Evolutionary conservation across 2,797 vertebrate genomes (phyloP).

Genomic region (Lycodopsis pacificus): DNA sequence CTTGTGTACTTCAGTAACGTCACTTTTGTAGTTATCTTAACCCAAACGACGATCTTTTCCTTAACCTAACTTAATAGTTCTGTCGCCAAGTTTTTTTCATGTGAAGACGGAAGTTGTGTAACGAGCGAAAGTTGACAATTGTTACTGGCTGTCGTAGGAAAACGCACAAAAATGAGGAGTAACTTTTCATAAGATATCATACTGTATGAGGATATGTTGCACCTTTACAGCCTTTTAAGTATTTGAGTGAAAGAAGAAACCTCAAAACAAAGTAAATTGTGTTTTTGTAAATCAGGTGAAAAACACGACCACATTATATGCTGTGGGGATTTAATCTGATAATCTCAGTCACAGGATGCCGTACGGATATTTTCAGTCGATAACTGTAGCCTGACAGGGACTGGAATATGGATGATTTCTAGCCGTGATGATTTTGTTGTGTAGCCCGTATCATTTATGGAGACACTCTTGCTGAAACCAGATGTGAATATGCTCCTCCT

Average conservation of each 20-base stretch:
- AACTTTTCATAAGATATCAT: not conserved
- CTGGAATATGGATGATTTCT: not conserved
- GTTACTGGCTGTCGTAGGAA: not conserved
- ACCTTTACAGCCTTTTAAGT: not conserved
- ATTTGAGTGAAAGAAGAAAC: not conserved
- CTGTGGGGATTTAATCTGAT: not conserved
- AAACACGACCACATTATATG: not conserved
- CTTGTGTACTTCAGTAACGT: no score
- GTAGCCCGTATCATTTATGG: conserved; percentile 29
- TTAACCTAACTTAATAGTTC: no score
- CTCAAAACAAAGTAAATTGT: not conserved
- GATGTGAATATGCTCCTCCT: conserved; percentile 62
- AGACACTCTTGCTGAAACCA: conserved; percentile 55
- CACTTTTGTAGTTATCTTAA: no score
- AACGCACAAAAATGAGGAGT: not conserved
- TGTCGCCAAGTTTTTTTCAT: no score
- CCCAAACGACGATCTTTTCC: no score
- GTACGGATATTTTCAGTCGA: not conserved
- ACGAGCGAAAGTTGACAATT: not conserved
- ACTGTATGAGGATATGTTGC: not conserved
- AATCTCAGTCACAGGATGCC: not conserved
- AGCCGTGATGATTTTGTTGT: conserved; percentile 27
- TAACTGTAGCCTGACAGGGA: not conserved
- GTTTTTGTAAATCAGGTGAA: not conserved
- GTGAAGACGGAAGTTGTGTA: not conserved